Conservation (phyloP, 2,113 vertebrate genomes). For the Serilophus lunatus region DNA sequence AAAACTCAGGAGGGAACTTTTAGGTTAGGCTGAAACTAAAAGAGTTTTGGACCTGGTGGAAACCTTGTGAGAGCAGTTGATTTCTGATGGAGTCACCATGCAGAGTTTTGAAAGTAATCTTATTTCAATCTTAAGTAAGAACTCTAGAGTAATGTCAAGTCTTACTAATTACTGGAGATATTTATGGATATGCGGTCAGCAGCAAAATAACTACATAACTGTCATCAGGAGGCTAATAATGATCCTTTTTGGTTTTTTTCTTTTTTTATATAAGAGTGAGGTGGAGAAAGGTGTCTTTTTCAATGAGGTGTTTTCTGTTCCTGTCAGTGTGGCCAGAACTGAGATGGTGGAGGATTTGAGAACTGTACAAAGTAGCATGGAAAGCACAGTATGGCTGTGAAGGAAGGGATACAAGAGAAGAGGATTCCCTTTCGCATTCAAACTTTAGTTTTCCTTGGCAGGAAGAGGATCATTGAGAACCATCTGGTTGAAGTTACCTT, state of each 20-base stretch:
- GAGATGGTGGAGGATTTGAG: not conserved
- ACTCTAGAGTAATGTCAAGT: not conserved
- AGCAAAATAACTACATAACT: not conserved
- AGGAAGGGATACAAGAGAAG: not conserved
- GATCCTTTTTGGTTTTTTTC: not conserved
- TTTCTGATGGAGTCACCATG: not conserved
- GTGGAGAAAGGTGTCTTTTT: not conserved
- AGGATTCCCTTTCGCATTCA: not conserved
- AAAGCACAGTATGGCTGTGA: not conserved
- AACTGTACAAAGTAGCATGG: not conserved
- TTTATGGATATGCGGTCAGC: not conserved
- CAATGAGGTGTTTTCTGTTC: not conserved
- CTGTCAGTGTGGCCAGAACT: not conserved
- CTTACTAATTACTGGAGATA: not conserved
- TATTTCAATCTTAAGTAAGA: not conserved
- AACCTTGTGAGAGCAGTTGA: not conserved
- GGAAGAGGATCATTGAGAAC: not conserved
- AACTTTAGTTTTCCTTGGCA: not conserved
- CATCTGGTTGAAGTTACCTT: not conserved
- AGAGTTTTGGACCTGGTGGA: not conserved
- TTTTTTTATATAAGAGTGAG: not conserved
- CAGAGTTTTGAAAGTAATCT: not conserved
- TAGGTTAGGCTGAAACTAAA: not conserved
- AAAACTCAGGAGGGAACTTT: not conserved
- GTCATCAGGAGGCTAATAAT: not conserved